phyloP scores from a whole-genome alignment of 2,888 invertebrate species.

The Galerucella nymphaeae region DNA sequence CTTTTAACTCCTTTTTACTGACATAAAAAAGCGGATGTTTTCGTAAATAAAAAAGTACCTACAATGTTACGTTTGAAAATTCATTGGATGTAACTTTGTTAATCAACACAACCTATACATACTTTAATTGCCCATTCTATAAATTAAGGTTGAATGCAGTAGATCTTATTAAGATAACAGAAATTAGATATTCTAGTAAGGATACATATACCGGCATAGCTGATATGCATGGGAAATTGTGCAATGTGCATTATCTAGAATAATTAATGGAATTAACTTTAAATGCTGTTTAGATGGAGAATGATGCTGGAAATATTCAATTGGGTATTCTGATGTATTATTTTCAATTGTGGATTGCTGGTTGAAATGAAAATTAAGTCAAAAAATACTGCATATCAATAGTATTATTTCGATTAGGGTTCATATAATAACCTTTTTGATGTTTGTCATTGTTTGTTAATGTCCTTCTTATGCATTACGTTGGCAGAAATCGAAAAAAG shows the following conservation, averaged over 20 bases:
- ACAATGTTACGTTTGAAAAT: too few species aligned
- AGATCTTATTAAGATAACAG: slow-evolving; percentile 23
- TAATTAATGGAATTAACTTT: slow-evolving; percentile 1
- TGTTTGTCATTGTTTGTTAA: too few species aligned
- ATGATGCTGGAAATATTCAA: not conserved
- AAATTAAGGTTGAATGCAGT: slow-evolving; percentile 15
- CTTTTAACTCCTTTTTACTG: too few species aligned
- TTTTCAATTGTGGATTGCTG: too few species aligned
- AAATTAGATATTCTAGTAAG: slow-evolving; percentile 22
- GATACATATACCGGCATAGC: slow-evolving; percentile 12
- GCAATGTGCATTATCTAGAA: slow-evolving; percentile 16
- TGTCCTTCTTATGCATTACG: too few species aligned
- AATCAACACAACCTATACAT: not conserved
- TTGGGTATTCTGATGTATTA: not conserved
- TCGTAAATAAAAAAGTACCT: not conserved
- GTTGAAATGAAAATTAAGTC: too few species aligned
- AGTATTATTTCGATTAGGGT: too few species aligned
- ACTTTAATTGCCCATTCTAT: slow-evolving; percentile 1
- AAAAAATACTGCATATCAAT: too few species aligned
- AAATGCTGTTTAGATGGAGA: not conserved
- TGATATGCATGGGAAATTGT: slow-evolving; percentile 18
- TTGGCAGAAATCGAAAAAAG: too few species aligned
- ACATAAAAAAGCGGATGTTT: not conserved
- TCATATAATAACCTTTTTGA: too few species aligned
- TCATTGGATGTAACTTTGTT: too few species aligned